Evolutionary conservation across 2,797 vertebrate genomes (phyloP).

Genomic region (Characodon lateralis): DNA sequence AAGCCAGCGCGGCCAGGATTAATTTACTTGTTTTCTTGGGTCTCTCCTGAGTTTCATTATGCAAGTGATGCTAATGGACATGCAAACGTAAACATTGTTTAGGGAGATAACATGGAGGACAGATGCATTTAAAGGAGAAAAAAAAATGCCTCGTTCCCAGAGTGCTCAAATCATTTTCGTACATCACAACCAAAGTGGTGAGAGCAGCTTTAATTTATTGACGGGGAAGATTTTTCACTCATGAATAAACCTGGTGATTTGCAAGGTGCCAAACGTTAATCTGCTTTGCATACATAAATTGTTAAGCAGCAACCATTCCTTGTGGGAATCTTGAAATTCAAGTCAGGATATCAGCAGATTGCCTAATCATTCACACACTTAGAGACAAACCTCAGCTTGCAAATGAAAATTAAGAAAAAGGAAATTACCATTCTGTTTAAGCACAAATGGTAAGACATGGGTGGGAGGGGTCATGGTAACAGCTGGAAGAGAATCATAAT

Average conservation of each 20-base stretch:
- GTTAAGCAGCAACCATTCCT: constrained; percentile 51
- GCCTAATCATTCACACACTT: constrained; percentile 37
- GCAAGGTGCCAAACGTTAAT: constrained; percentile 65
- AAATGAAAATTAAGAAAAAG: constrained; percentile 3
- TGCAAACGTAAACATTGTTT: constrained; percentile 48
- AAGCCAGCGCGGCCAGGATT: constrained; percentile 34
- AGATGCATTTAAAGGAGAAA: constrained; percentile 9
- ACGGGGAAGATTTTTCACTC: constrained; percentile 50
- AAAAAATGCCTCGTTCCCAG: not conserved
- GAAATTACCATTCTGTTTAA: constrained; percentile 5
- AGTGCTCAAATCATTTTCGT: constrained; percentile 29
- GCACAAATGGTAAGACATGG: constrained; percentile 11
- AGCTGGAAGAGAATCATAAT: constrained; percentile 8
- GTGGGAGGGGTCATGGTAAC: constrained; percentile 3
- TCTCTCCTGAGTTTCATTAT: constrained; percentile 42
- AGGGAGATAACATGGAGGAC: constrained; percentile 24
- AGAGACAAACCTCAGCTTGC: constrained; percentile 32
- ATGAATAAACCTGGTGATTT: constrained; percentile 59
- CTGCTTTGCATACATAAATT: constrained; percentile 71
- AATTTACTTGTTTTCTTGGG: constrained; percentile 40
- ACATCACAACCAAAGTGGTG: constrained; percentile 28
- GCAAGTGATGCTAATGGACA: constrained; percentile 25
- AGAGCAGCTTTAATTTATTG: constrained; percentile 34
- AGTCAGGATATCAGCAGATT: constrained; percentile 54
- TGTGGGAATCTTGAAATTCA: constrained; percentile 37